phyloP scores from a whole-genome alignment of 2,797 vertebrate species.

The Microcaecilia unicolor region DNA sequence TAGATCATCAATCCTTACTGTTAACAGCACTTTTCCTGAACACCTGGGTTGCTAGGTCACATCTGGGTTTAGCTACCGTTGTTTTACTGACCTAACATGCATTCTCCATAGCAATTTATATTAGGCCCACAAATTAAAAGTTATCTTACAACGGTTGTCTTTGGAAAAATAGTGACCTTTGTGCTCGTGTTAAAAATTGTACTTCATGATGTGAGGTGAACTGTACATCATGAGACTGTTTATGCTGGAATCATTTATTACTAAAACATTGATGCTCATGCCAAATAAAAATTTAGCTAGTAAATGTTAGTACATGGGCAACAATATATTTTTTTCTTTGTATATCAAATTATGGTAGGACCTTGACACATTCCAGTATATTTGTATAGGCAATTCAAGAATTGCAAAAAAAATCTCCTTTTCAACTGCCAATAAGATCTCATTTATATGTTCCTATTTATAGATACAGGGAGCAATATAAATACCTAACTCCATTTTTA shows the following conservation, averaged over 20 bases:
- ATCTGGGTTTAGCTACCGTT: constrained; percentile 91
- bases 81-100: constrained; percentile 72
- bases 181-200: constrained; percentile 25
- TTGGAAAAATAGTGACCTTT: constrained; percentile 34
- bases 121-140: constrained; percentile 61
- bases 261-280: constrained; percentile 7
- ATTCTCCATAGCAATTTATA: constrained; percentile 54
- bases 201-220: constrained; percentile 26
- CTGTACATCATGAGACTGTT: constrained; percentile 25
- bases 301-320: constrained; percentile 4
- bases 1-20: constrained; percentile 98
- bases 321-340: too few species aligned
- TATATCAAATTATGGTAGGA: too few species aligned
- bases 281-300: constrained; percentile 5
- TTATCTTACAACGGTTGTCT: constrained; percentile 52
- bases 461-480: constrained; percentile 1
- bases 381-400: constrained; percentile 4
- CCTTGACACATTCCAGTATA: background rate
- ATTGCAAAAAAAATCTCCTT: constrained; percentile 13
- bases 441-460: constrained; percentile 14
- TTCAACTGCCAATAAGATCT: background rate
- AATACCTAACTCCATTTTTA: too few species aligned
- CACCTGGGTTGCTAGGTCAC: constrained; percentile 96
- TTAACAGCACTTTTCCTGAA: constrained; percentile 98
- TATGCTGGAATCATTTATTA: constrained; percentile 8